Percentiles rank a stretch among this genome's conserved stretches.
Evolutionary conservation across 2,888 invertebrate genomes (phyloP).

Genomic region (Parnassius mnemosyne): DNA sequence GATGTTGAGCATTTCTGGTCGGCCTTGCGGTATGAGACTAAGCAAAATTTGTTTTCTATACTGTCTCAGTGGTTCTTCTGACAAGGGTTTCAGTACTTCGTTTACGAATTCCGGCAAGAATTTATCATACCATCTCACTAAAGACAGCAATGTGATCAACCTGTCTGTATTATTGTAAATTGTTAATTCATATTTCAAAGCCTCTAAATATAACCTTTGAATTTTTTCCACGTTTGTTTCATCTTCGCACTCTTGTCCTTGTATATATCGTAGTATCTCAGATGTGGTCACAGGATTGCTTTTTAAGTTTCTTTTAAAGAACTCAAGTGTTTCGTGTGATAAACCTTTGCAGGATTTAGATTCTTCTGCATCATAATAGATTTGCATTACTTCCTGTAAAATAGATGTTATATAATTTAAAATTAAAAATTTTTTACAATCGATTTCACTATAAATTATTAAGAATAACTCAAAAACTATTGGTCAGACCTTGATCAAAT

Average conservation of each 20-base stretch:
- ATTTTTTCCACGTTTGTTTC: constrained; percentile 48
- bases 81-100: constrained; percentile 55
- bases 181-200: constrained; percentile 55
- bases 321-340: constrained; percentile 53
- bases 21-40: constrained; percentile 62
- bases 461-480: no score
- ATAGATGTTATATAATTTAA: no score
- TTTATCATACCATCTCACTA: constrained; percentile 58
- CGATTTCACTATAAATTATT: no score
- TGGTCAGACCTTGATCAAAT: no score
- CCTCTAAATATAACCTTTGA: constrained; percentile 59
- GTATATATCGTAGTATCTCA: constrained; percentile 52
- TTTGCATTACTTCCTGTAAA: constrained; percentile 63
- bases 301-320: constrained; percentile 68
- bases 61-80: constrained; percentile 61
- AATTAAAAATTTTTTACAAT: no score
- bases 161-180: constrained; percentile 57
- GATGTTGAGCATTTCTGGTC: constrained; percentile 56
- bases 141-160: constrained; percentile 59
- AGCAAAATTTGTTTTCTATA: constrained; percentile 70
- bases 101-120: constrained; percentile 52
- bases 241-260: constrained; percentile 43
- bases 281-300: constrained; percentile 67
- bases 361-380: constrained; percentile 55
- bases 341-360: constrained; percentile 51